Base-by-base conservation (phyloP, 2,888 invertebrate genomes). In the Athripsodes cinereus region DNA sequence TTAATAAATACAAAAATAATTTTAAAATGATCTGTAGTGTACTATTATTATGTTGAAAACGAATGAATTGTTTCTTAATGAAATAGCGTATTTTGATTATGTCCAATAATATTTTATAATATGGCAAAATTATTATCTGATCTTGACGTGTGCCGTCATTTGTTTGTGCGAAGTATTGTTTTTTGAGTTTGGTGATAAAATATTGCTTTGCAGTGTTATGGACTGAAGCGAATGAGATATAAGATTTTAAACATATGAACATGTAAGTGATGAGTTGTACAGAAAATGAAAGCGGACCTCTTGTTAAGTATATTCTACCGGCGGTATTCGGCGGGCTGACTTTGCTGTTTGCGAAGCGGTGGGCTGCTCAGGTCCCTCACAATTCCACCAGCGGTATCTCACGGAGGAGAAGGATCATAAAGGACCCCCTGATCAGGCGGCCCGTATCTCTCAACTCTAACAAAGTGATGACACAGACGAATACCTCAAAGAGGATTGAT, bases 221-320 rank as follows among this genome's bases (percentile, higher is more conserved):
- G 49, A 52, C 58, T 50, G 72, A 71, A 71, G 57, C 67, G 71
- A 53, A 71, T 71, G 65, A 66, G 69, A 61, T 67, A 69, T 60
- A 71, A 73, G 72, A 26, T 35, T 51, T 61, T 52, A 58, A 59
- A 61, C 54, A 46, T 49, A 57, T 57, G 75, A 76, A 75, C 76
- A 78, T 78, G 77, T 77, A 70, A 78, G 78, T 78, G 75, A 77
- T 78, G 78, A 78, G 75, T 79, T 77, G 77, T 78, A 78, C 77
- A 74, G 61, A 53, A 59, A 61, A 60, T 60, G 76, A 77, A 74
- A 79, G 71, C 78, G 80, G 73, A 68, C 76, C 78, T 73, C 76
- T 76, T 76, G 77, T 78, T 73, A 76, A 78, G 71, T 77, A 78
- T 75, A 75, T 78, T 72, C 69, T 78, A 70, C 78, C 79, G 67